Evolutionary conservation across 2,113 vertebrate species (phyloP).

Genomic region (Ailurus styani): DNA sequence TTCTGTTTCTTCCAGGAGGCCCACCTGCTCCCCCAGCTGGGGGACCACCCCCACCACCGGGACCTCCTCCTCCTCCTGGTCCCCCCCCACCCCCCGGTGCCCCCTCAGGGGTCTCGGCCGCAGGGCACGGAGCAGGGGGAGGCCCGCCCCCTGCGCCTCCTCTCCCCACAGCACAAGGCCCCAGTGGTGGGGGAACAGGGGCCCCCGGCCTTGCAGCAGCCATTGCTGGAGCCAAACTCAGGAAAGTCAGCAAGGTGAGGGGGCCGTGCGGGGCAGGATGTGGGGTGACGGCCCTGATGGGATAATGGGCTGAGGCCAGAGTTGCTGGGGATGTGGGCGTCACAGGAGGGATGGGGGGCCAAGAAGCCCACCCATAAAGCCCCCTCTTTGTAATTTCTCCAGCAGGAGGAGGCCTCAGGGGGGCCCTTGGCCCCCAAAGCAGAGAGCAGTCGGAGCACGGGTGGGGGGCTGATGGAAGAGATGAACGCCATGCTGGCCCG

Average conservation of each 20-base stretch:
- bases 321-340: background rate
- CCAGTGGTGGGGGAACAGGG: slow-evolving; percentile 57
- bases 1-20: slow-evolving; percentile 65
- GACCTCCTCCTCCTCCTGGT: slow-evolving; percentile 80
- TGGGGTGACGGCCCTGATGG: background rate
- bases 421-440: slow-evolving; percentile 72
- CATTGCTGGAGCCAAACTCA: slow-evolving; percentile 90
- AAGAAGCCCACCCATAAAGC: background rate
- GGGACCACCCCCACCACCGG: slow-evolving; percentile 82
- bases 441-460: slow-evolving; percentile 83
- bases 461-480: slow-evolving; percentile 89
- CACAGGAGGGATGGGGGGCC: background rate
- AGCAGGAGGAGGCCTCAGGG: slow-evolving; percentile 83
- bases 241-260: slow-evolving; percentile 88
- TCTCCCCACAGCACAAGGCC: slow-evolving; percentile 72
- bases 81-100: slow-evolving; percentile 81
- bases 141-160: slow-evolving; percentile 84
- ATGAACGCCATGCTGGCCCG: slow-evolving; percentile 94
- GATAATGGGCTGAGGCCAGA: background rate
- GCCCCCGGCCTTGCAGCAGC: slow-evolving; percentile 86
- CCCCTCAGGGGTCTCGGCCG: slow-evolving; percentile 77
- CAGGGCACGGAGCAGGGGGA: slow-evolving; percentile 70
- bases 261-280: fast-evolving
- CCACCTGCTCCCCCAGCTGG: slow-evolving; percentile 77
- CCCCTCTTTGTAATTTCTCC: background rate